Evolutionary conservation across 2,888 invertebrate genomes (phyloP).

Genomic region (Sarcophaga variegata): DNA sequence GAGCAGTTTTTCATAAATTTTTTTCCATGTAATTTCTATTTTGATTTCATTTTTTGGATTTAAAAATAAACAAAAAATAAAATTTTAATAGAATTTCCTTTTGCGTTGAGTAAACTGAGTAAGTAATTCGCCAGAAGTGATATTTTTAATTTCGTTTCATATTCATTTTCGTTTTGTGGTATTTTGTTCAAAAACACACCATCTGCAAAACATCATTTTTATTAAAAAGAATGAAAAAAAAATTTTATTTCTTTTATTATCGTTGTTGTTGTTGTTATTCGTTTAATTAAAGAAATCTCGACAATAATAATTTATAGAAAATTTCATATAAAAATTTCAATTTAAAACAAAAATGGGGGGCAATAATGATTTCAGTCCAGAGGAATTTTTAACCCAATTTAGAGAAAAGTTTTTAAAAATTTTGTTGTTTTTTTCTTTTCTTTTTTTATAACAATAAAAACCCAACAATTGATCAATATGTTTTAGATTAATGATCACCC

Average conservation of each 20-base stretch:
- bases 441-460: conserved; percentile 10
- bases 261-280: neutral
- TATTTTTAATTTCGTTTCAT: neutral
- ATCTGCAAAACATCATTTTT: neutral
- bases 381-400: conserved; percentile 27
- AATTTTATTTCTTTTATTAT: neutral
- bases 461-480: conserved; percentile 37
- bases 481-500: conserved; percentile 53
- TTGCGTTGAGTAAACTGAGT: no score
- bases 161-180: neutral
- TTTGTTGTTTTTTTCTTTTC: neutral
- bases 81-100: no score
- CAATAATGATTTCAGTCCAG: conserved; percentile 19
- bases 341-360: neutral
- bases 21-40: no score
- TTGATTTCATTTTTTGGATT: no score
- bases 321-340: neutral
- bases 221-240: no score
- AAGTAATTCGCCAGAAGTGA: neutral
- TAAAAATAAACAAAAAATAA: no score
- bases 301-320: neutral
- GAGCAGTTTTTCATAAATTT: no score
- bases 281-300: neutral
- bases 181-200: neutral
- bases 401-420: conserved; percentile 11